Base-by-base conservation (phyloP, 2,888 invertebrate genomes). In the Hypercompe scribonia region DNA sequence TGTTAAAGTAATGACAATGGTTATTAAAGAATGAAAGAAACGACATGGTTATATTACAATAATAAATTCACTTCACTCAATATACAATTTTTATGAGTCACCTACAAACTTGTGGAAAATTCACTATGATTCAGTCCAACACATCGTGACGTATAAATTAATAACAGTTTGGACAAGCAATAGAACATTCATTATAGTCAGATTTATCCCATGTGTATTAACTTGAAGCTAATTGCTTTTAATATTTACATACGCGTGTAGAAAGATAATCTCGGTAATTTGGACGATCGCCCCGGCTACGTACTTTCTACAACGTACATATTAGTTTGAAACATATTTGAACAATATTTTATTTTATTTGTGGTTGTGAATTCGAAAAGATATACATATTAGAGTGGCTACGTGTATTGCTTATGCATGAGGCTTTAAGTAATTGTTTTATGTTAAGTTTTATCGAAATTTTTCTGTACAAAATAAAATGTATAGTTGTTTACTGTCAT, bases 41-140 rank as follows among this genome's bases (percentile, higher is more conserved):
- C n/a, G 24, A 54, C 24, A 54, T 24, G 24, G 24, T 50, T 21
- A 50, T 42, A 46, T n/a, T 24, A 54, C 11, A 54, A 11, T n/a
- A 50, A 50, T 50, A 24, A 50, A 50, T 50, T 50, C 50, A 24
- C 50, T 50, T 50, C 50, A 7, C 3, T 24, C 24, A 24, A 50
- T 50, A 15, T 24, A 50, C 50, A 50, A 50, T 54, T n/a, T 63
- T 31, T 58, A 58, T 75, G 76, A 76, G 34, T 76, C 71, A 65
- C 54, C 42, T 74, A 36, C 42, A 34, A 58, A 68, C 34, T 18
- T 46, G 31, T 58, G 69, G 69, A 65, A 74, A 75, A 15, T 39
- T 69, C 24, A n/a, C 2, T 54, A 54, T 54, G 50, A 54, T n/a
- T 54, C 50, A 54, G n/a, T 21, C 21, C 46, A 5, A 54, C 50